Evolutionary conservation across 2,113 vertebrate species (phyloP).

Genomic region (Dicerorhinus sumatrensis): DNA sequence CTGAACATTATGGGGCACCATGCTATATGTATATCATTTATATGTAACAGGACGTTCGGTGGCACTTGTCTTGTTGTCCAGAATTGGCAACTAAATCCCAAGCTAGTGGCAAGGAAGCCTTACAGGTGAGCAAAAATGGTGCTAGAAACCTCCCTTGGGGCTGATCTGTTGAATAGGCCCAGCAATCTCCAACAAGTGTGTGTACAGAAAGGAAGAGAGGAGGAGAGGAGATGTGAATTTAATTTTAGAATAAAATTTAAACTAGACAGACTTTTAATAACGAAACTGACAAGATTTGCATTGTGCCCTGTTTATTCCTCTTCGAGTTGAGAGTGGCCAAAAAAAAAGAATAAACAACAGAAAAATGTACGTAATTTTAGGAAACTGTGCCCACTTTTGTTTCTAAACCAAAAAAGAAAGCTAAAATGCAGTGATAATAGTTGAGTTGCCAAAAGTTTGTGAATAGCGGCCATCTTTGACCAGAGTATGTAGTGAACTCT

Average conservation of each 20-base stretch:
- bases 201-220: background rate
- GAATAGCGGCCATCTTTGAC: background rate
- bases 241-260: background rate
- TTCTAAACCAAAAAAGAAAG: background rate
- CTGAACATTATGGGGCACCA: background rate
- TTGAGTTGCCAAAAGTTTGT: background rate
- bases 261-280: background rate
- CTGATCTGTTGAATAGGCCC: background rate
- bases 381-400: background rate
- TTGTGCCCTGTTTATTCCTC: background rate
- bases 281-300: background rate
- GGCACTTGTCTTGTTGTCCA: background rate
- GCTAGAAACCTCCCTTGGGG: background rate
- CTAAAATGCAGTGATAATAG: background rate
- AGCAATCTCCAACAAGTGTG: background rate
- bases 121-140: background rate
- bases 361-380: background rate
- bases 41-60: rapidly evolving
- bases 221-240: background rate
- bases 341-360: background rate
- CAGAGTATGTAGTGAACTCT: background rate
- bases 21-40: background rate
- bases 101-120: background rate
- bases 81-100: background rate
- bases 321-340: background rate